phyloP scores from a whole-genome alignment of 2,797 vertebrate species.

The Pipistrellus nathusii region DNA sequence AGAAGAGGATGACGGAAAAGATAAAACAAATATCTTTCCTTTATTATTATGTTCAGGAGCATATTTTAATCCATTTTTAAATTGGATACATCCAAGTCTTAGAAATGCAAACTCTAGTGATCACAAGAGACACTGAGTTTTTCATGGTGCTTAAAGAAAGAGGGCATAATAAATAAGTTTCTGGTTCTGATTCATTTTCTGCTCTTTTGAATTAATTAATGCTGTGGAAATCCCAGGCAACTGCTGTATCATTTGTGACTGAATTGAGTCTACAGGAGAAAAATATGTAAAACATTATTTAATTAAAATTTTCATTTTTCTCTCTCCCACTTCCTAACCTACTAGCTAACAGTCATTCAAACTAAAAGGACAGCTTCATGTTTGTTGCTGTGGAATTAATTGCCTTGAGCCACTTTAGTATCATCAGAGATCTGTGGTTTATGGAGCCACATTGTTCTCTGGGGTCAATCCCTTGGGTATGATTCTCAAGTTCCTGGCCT shows the following conservation, averaged over 20 bases:
- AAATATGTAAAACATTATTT: constrained; percentile 77
- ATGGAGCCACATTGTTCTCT: constrained; percentile 62
- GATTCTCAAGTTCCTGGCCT: constrained; percentile 25
- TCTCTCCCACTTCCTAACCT: constrained; percentile 44
- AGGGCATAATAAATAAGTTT: constrained; percentile 72
- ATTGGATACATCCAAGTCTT: constrained; percentile 70
- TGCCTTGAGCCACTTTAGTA: constrained; percentile 34
- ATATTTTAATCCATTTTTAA: constrained; percentile 76
- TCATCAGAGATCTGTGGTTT: constrained; percentile 42
- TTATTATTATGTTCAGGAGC: constrained; percentile 60
- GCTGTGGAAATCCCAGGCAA: constrained; percentile 71
- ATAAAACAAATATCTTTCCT: constrained; percentile 57
- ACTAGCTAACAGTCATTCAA: constrained; percentile 51
- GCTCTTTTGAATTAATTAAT: constrained; percentile 78
- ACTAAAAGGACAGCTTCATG: constrained; percentile 58
- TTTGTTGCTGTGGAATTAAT: constrained; percentile 30
- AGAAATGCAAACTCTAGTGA: constrained; percentile 74
- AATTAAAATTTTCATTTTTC: constrained; percentile 71
- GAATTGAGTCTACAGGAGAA: constrained; percentile 70
- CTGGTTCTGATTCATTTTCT: constrained; percentile 68
- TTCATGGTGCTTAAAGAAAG: constrained; percentile 68
- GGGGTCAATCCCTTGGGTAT: constrained; percentile 14
- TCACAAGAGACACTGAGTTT: constrained; percentile 68
- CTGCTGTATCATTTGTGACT: constrained; percentile 69
- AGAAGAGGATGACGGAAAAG: constrained; percentile 62